These are phyloP conservation scores for Eutrigla gurnardus DNA, from an alignment of 2,797 vertebrate genomes.

Conservation along the genomic window DNA sequence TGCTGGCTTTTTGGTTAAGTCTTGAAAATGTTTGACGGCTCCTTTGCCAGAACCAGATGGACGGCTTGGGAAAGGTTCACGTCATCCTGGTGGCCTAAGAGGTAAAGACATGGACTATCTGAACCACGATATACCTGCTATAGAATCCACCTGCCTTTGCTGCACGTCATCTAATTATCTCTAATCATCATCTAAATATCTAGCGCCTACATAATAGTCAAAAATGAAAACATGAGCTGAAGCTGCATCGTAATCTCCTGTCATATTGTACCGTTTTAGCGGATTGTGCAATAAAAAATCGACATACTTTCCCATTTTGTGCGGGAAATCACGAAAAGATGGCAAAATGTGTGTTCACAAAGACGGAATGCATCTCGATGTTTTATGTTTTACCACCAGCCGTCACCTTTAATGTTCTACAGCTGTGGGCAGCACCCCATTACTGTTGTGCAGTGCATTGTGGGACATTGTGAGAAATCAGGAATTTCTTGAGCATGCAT, in stretches of 20 bases:
- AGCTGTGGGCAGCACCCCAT: not conserved
- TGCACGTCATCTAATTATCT: not conserved
- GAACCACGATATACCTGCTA: constrained; percentile 5
- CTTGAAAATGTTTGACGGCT: not conserved
- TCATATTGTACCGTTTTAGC: not conserved
- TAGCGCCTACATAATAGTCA: not conserved
- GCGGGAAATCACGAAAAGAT: not conserved
- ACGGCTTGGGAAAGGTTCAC: constrained; percentile 36
- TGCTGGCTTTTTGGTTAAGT: not conserved
- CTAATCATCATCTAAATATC: not conserved
- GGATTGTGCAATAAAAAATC: not conserved
- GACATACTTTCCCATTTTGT: not conserved
- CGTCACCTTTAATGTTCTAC: not conserved
- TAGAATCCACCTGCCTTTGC: not conserved
- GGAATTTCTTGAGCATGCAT: not conserved
- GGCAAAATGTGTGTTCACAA: constrained; percentile 7
- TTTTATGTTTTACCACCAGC: not conserved
- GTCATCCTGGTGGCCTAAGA: not conserved
- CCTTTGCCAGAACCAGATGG: constrained; percentile 5
- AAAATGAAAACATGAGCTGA: not conserved
- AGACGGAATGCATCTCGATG: not conserved
- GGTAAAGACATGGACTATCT: constrained; percentile 7
- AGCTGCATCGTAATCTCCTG: not conserved
- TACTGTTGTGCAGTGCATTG: not conserved
- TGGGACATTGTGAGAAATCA: not conserved